Conservation (phyloP, 2,113 vertebrate genomes). For the Pristiophorus japonicus region DNA sequence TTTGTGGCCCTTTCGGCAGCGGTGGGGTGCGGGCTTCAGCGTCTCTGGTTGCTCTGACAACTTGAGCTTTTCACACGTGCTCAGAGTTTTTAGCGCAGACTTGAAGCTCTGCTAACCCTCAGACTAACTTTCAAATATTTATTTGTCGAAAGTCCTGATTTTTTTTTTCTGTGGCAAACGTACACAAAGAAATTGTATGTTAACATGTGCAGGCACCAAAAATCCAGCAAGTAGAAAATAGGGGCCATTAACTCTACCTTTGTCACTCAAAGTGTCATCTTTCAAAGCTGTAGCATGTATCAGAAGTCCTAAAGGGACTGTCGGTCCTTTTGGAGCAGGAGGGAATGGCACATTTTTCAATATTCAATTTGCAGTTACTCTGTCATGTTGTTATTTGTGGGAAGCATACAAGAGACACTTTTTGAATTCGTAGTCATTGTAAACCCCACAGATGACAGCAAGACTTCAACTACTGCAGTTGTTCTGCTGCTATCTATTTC, state of each 20-base stretch:
- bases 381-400: conserved; percentile 35
- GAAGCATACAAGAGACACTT: neutral
- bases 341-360: neutral
- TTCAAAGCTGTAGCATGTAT: neutral
- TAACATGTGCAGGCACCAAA: too few species aligned
- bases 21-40: too few species aligned
- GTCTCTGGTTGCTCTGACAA: too few species aligned
- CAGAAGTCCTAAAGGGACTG: conserved; percentile 9
- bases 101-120: too few species aligned
- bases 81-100: too few species aligned
- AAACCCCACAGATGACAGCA: neutral
- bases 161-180: too few species aligned
- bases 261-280: neutral
- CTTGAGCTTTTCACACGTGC: too few species aligned
- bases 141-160: too few species aligned
- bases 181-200: too few species aligned
- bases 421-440: conserved; percentile 11
- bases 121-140: too few species aligned
- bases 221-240: too few species aligned
- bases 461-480: neutral
- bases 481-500: conserved; percentile 3
- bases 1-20: too few species aligned
- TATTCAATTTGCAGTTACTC: conserved; percentile 4
- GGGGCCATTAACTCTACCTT: conserved; percentile 33
- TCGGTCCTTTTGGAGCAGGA: neutral